Conservation (phyloP, 2,113 vertebrate species). For the Thunnus thynnus region DNA sequence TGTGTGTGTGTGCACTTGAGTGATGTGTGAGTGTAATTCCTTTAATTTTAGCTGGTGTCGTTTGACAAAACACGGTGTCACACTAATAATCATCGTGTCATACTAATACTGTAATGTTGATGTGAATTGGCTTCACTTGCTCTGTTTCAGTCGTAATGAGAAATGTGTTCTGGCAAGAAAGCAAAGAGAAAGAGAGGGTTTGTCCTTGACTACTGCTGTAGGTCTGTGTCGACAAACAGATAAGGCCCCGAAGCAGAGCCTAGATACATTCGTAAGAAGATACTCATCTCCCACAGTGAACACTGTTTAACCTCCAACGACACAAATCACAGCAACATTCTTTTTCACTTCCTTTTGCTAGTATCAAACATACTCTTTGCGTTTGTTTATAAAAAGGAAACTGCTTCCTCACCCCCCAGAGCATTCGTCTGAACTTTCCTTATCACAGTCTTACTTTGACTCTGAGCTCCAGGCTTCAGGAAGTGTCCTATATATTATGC, state of each 20-base stretch:
- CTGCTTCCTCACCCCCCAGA: not conserved
- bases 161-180: not conserved
- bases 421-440: constrained; percentile 13
- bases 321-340: not conserved
- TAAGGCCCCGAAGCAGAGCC: not conserved
- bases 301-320: not conserved
- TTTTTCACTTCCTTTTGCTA: not conserved
- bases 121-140: not conserved
- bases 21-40: constrained; percentile 26
- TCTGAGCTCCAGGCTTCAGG: constrained; percentile 14
- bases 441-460: constrained; percentile 2
- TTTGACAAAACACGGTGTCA: constrained; percentile 10
- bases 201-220: not conserved
- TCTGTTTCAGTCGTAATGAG: not conserved
- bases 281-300: not conserved
- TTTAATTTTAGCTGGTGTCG: constrained; percentile 20
- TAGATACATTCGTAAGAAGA: not conserved
- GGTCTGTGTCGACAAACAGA: not conserved
- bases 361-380: not conserved
- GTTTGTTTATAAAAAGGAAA: constrained; percentile 66
- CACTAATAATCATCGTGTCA: constrained; percentile 36
- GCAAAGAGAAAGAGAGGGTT: not conserved
- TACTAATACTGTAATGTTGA: constrained; percentile 21
- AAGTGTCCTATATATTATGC: not conserved
- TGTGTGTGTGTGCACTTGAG: constrained; percentile 26